These are phyloP conservation scores for Callospermophilus lateralis DNA, from an alignment of 2,113 vertebrate genomes.

Conservation along the genomic window DNA sequence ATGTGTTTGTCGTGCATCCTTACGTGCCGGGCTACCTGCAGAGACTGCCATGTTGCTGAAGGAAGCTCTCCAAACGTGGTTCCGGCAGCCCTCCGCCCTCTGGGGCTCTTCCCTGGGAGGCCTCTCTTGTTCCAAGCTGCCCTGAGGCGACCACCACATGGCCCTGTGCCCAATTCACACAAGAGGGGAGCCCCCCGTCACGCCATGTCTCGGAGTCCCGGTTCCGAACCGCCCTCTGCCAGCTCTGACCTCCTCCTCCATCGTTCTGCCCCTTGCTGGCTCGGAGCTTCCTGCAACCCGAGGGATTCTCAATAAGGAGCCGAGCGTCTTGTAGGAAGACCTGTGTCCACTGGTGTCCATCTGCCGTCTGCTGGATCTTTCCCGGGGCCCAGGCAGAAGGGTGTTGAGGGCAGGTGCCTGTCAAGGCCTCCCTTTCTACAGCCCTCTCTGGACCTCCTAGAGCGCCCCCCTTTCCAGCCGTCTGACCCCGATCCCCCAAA, in stretches of 20 bases:
- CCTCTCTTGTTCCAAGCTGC: background rate
- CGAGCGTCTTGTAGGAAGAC: accelerated
- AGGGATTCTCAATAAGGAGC: background rate
- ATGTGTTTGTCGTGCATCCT: background rate
- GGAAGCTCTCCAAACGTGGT: background rate
- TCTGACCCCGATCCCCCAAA: slow-evolving; percentile 58
- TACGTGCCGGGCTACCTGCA: too few species aligned
- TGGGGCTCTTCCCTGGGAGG: background rate
- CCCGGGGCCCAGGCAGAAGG: slow-evolving; percentile 17
- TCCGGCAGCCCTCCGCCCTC: background rate
- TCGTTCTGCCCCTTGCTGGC: accelerated
- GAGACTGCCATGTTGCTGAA: background rate
- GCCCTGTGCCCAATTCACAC: background rate
- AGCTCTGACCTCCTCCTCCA: too few species aligned
- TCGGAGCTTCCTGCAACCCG: background rate
- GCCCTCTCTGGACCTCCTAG: background rate
- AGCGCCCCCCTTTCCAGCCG: slow-evolving; percentile 4
- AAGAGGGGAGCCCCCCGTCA: background rate
- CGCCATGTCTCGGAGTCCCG: background rate
- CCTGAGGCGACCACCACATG: background rate
- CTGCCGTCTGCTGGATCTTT: background rate
- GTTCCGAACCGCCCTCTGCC: background rate
- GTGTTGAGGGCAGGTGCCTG: slow-evolving; percentile 72
- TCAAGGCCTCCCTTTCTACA: slow-evolving; percentile 62
- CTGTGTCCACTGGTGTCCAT: background rate